Evolutionary conservation across 1,140 invertebrate species (phyloP).

Genomic region (Drosophila kohkoa): DNA sequence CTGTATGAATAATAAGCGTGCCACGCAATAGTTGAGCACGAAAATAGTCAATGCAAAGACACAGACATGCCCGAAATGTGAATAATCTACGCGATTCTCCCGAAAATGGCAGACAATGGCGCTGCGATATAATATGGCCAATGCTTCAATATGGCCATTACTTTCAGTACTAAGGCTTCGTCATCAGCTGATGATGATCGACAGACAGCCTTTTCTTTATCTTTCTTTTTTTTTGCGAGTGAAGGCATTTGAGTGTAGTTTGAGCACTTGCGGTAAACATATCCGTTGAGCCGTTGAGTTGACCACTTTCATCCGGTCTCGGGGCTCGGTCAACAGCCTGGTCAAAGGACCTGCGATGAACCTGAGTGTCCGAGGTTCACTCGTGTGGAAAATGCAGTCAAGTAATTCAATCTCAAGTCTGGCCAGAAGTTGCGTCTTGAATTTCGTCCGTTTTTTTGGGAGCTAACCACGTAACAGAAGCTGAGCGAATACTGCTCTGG

Average conservation of each 20-base stretch:
- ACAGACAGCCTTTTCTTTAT: conserved; percentile 11
- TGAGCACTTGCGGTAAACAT: conserved; percentile 69
- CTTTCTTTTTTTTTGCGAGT: conserved; percentile 12
- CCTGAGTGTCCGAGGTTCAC: conserved; percentile 65
- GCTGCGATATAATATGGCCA: conserved; percentile 24
- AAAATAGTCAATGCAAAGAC: conserved; percentile 49
- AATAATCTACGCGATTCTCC: conserved; percentile 35
- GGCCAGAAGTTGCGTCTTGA: conserved; percentile 50
- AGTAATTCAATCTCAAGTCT: conserved; percentile 71
- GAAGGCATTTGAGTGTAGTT: conserved; percentile 57
- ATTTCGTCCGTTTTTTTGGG: conserved; percentile 41
- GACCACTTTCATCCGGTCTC: conserved; percentile 80
- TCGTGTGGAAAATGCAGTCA: conserved; percentile 79
- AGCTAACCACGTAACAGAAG: conserved; percentile 58
- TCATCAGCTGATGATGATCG: conserved; percentile 8
- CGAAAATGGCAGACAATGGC: conserved; percentile 54
- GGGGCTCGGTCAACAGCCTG: conserved; percentile 63
- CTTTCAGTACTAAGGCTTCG: conserved; percentile 48
- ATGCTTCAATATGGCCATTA: conserved; percentile 19
- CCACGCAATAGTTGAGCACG: conserved; percentile 55
- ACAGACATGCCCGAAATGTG: conserved; percentile 51
- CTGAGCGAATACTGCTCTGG: conserved; percentile 26
- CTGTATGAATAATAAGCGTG: conserved; percentile 63
- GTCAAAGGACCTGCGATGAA: conserved; percentile 64
- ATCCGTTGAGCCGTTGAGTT: conserved; percentile 68